These are phyloP conservation scores for Cynopterus sphinx DNA, from an alignment of 2,797 vertebrate species.

Conservation along the genomic window DNA sequence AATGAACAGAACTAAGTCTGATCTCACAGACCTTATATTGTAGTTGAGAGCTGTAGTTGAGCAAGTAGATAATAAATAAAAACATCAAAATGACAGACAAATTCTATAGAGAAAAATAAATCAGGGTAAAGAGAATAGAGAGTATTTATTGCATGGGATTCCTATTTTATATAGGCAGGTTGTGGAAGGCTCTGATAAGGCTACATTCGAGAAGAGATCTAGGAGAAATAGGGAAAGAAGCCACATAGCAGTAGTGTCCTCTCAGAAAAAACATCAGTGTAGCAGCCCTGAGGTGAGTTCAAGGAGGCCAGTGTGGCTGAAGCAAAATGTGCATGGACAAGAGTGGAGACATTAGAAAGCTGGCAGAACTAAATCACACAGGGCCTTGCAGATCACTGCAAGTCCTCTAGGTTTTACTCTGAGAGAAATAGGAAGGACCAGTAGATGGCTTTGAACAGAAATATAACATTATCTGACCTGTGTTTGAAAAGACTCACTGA, in stretches of 20 bases:
- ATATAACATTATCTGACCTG: background rate
- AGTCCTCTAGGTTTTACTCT: background rate
- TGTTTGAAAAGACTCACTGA: background rate
- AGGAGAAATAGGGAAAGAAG: background rate
- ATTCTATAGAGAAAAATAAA: slow-evolving; percentile 8
- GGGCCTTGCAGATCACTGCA: background rate
- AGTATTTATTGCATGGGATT: background rate
- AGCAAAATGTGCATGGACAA: background rate
- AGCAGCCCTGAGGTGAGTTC: background rate
- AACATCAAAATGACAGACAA: background rate
- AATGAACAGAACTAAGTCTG: slow-evolving; percentile 27
- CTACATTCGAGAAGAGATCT: background rate
- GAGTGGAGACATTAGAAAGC: background rate
- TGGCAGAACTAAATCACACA: background rate
- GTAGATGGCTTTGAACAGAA: slow-evolving; percentile 23
- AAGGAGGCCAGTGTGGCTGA: background rate
- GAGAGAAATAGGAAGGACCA: background rate
- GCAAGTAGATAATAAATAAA: background rate
- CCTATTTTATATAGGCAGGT: slow-evolving; percentile 9
- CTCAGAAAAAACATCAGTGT: background rate
- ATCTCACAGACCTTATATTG: slow-evolving; percentile 9
- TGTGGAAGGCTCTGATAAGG: background rate
- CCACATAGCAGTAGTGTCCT: background rate
- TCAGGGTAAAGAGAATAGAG: background rate
- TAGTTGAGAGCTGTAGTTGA: background rate